A percentile compares a stretch with the other conserved stretches of the same genome.
Conservation (phyloP, 2,797 vertebrate genomes). For the Hemitrygon akajei region DNA sequence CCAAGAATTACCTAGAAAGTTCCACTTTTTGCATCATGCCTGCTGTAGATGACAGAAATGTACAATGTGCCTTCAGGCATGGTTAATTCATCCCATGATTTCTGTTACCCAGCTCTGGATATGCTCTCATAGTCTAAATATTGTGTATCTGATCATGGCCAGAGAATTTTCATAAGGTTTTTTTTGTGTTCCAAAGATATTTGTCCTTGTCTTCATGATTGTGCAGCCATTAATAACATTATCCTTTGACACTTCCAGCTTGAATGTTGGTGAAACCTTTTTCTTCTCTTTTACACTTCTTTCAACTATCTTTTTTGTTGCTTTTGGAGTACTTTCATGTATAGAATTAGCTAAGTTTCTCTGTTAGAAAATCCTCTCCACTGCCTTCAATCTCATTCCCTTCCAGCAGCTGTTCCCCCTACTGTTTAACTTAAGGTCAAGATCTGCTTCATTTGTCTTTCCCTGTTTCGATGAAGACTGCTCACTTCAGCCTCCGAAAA, state of each 20-base stretch:
- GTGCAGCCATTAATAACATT: not conserved
- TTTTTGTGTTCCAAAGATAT: not conserved
- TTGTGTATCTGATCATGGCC: not conserved
- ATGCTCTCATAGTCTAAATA: not conserved
- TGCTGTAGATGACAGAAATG: not conserved
- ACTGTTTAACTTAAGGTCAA: no score
- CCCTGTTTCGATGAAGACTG: no score
- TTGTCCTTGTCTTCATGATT: not conserved
- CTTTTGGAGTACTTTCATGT: not conserved
- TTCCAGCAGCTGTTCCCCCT: no score
- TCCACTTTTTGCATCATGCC: not conserved
- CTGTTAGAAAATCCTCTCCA: not conserved
- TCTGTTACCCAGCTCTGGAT: not conserved
- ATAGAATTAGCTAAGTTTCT: not conserved
- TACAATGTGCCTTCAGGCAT: not conserved
- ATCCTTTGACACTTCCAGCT: not conserved
- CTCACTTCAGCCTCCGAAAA: no score
- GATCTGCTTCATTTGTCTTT: no score
- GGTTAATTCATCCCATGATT: not conserved
- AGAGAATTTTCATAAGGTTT: not conserved
- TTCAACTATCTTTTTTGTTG: not conserved
- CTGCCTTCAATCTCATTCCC: not conserved
- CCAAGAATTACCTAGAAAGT: not conserved
- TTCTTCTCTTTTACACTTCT: not conserved
- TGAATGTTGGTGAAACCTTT: not conserved